These are phyloP conservation scores for Drosophila sproati DNA, from an alignment of 1,140 invertebrate species.

Conservation along the genomic window DNA sequence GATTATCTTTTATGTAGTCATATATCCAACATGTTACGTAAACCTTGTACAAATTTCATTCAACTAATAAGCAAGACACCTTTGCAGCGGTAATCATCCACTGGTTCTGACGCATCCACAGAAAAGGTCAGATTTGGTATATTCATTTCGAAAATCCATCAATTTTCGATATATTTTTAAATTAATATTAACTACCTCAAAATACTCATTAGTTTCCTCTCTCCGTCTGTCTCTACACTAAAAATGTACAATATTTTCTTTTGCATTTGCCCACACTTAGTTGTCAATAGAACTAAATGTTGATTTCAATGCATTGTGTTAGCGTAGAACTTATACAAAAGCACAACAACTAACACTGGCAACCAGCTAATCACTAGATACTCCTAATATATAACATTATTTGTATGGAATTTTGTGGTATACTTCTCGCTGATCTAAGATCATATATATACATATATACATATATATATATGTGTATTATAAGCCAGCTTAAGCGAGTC, in stretches of 20 bases:
- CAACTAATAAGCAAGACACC: constrained; percentile 68
- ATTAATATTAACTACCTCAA: constrained; percentile 8
- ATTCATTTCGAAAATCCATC: constrained; percentile 22
- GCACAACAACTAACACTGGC: constrained; percentile 24
- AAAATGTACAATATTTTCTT: neutral
- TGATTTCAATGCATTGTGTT: constrained; percentile 33
- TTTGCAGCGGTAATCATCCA: constrained; percentile 81
- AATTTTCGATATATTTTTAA: constrained; percentile 19
- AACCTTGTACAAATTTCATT: constrained; percentile 23
- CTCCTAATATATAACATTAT: neutral
- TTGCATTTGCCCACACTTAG: constrained; percentile 17
- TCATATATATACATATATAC: neutral
- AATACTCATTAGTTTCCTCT: constrained; percentile 8
- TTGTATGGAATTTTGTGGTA: neutral
- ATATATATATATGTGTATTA: neutral
- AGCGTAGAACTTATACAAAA: constrained; percentile 28
- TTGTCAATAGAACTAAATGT: constrained; percentile 19
- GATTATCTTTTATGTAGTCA: neutral
- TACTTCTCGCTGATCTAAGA: neutral
- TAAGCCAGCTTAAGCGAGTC: constrained; percentile 4
- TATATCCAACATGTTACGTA: constrained; percentile 2
- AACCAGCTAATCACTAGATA: constrained; percentile 22
- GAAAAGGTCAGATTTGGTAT: constrained; percentile 82
- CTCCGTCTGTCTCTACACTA: constrained; percentile 8
- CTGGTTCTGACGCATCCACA: constrained; percentile 73